phyloP scores from a whole-genome alignment of 2,113 vertebrate species.

The Callaeas wilsoni region DNA sequence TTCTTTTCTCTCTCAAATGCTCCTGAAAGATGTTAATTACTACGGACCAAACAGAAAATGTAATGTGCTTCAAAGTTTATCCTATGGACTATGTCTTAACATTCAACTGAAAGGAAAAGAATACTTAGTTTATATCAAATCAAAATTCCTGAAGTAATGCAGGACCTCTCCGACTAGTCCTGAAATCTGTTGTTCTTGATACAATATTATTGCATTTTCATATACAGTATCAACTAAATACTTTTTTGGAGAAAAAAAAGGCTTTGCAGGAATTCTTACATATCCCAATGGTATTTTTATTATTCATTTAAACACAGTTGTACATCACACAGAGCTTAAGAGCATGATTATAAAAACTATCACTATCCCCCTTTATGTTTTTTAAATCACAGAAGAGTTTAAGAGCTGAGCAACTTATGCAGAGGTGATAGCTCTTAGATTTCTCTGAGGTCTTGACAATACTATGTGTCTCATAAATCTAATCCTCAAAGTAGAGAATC shows the following conservation, averaged over 20 bases:
- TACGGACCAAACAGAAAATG: background rate
- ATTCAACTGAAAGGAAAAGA: background rate
- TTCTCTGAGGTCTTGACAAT: constrained; percentile 1
- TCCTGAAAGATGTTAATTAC: background rate
- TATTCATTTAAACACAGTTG: constrained; percentile 20
- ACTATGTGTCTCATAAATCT: background rate
- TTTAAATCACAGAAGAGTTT: constrained; percentile 13
- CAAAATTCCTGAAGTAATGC: background rate
- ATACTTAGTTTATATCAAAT: background rate
- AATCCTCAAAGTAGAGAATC: background rate
- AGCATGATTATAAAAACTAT: constrained; percentile 9
- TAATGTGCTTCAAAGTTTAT: background rate
- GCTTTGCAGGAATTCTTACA: background rate
- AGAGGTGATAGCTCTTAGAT: background rate
- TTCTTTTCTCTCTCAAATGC: background rate
- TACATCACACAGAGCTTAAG: constrained; percentile 21
- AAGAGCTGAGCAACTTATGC: constrained; percentile 16
- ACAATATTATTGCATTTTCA: background rate
- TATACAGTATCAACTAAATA: background rate
- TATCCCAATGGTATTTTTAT: constrained; percentile 38
- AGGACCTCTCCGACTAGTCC: background rate
- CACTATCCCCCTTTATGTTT: background rate
- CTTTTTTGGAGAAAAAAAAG: background rate
- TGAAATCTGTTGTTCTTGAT: background rate
- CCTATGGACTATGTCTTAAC: background rate